Base-by-base conservation (phyloP, 2,888 invertebrate genomes). In the Tyria jacobaeae region DNA sequence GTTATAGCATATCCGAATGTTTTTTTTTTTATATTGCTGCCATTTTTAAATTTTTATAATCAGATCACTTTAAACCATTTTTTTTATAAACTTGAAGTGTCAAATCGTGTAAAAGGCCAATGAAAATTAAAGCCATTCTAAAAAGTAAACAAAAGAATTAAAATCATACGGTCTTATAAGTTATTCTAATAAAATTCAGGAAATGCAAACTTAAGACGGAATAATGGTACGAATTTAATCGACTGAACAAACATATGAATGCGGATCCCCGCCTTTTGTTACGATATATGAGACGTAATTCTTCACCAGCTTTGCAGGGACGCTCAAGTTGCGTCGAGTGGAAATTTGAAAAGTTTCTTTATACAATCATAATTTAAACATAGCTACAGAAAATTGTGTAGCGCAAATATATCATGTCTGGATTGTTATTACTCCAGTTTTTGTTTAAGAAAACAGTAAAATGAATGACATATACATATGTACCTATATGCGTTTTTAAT, bases 161-260 rank as follows among this genome's bases (percentile, higher is more conserved):
- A 17, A 7, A 39, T 37, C 39, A 54, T 31, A 63, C 15, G 44
- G n/a, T 10, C 17, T 34, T 47, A 34, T 48, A 48, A 41, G 14
- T 62, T 72, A 64, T 68, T 68, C 68, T 69, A 74, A 70, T 74
- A 78, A 78, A 77, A 76, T 41, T 60, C 65, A 62, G 64, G 54
- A 60, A 56, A 72, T 70, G 73, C 67, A 71, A 66, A 74, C 66
- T 76, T 72, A 68, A 78, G 71, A 67, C 63, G 67, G 66, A 66
- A 70, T 79, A 79, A 75, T 69, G 76, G 71, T 64, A 62, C 55
- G 66, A 71, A 70, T 70, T 79, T 74, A 79, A 79, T 79, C 79
- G 79, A 76, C 71, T 70, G 78, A 68, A 70, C 71, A 70, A 78
- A 79, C 79, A 79, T 79, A 77, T 74, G 71, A 70, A 76, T 67